Evolutionary conservation across 1,140 invertebrate genomes (phyloP), one percentile per base, ranked within the genome.

Genomic region (Bemisia tabaci): DNA sequence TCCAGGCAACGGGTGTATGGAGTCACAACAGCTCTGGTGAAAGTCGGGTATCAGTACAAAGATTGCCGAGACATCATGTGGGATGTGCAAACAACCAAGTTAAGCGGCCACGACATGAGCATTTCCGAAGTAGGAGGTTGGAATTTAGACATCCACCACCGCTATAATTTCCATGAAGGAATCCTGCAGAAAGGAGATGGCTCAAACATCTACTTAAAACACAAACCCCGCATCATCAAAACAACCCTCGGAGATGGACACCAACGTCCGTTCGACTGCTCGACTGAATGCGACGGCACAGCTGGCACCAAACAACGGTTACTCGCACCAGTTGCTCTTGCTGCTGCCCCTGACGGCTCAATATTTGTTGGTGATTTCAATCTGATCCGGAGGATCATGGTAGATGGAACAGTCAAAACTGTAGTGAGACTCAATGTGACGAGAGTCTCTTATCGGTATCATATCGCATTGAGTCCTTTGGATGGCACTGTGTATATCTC

Each of bases 181-280:
- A 97, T 98, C 69, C 81, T 98, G 1, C 95, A 98, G 78, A 97
- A 97, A 76, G 96, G 96, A 26, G 95, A 98, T 77, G 96, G 96
- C 23, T 91, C 92, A 0, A 97, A 95, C 74, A 94, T 97, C 67
- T 97, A 97, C 75, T 75, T 98, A 71, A 94, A 94, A 73, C 92
- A 97, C 74, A 92, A 94, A 74, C 94, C 94, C 0, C 82, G 92
- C 65, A 89, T 95, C 1, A 90, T 97, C 61, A 79, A 91, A 21
- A 95, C 92, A n/a, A 87, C 91, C 1, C 89, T 97, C 84, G 95
- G 94, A 11, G 93, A 93, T 77, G 94, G 94, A 0, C 87, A 91
- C 70, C 91, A 94, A 72, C 81, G 95, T 60, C 88, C 91, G 0
- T 76, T 94, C 11, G 87, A 91, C 24, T 94, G 91, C 70, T 9